phyloP scores from a whole-genome alignment of 2,888 invertebrate genomes.

The Anoncus sp. region DNA sequence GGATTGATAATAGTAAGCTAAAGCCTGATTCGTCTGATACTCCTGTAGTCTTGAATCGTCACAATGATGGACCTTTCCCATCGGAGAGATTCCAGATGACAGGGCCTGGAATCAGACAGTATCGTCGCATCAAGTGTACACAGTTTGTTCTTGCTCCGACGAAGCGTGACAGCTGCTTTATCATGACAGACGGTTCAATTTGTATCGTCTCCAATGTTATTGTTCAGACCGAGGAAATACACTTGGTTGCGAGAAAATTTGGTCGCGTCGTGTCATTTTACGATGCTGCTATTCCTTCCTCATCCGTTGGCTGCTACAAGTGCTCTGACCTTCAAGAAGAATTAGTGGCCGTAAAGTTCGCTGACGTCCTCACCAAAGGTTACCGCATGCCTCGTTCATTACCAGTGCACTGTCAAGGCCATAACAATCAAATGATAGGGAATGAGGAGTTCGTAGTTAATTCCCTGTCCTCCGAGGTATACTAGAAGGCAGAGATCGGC shows the following conservation, averaged over 20 bases:
- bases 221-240: not conserved
- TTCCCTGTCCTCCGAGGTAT: not conserved
- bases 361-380: slow-evolving; percentile 4
- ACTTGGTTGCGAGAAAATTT: slow-evolving; percentile 10
- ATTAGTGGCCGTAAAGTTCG: slow-evolving; percentile 1
- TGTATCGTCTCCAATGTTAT: slow-evolving; percentile 12
- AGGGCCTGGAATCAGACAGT: slow-evolving; percentile 6
- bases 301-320: slow-evolving; percentile 19
- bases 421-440: not conserved
- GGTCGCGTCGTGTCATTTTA: slow-evolving; percentile 6
- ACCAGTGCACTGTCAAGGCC: not conserved
- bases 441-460: slow-evolving; percentile 7
- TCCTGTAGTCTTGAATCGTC: not conserved
- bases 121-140: slow-evolving; percentile 16
- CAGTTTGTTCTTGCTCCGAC: slow-evolving; percentile 1
- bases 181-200: slow-evolving; percentile 7
- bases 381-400: slow-evolving; percentile 23
- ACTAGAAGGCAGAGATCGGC: no score
- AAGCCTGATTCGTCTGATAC: not conserved
- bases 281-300: slow-evolving; percentile 20
- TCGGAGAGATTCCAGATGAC: not conserved
- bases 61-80: slow-evolving; percentile 13
- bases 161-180: slow-evolving; percentile 13
- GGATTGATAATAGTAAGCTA: no score
- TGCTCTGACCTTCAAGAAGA: slow-evolving; percentile 20